Evolutionary conservation across 2,113 vertebrate species (phyloP).

Genomic region (Erythrocebus patas): DNA sequence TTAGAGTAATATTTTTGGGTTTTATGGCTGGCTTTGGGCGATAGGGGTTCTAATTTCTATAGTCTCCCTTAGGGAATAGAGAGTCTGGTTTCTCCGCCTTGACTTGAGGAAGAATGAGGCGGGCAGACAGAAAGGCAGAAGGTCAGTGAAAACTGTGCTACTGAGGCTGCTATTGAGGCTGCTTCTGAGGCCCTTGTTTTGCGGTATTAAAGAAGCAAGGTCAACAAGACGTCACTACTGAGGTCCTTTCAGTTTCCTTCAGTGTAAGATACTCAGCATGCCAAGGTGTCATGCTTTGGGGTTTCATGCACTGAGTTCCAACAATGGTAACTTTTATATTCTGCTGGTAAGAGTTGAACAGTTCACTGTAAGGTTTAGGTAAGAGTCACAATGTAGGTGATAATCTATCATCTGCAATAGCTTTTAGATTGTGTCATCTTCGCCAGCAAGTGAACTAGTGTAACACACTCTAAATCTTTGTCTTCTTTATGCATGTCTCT

Average conservation of each 20-base stretch:
- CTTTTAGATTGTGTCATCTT: background rate
- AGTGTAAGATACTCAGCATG: background rate
- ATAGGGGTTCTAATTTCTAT: background rate
- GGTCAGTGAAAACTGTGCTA: background rate
- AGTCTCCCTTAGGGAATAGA: background rate
- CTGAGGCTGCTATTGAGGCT: background rate
- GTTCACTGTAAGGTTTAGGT: background rate
- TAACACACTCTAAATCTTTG: background rate
- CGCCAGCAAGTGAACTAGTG: background rate
- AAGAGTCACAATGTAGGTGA: background rate
- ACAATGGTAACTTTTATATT: background rate
- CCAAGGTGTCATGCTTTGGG: background rate
- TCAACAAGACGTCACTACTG: background rate
- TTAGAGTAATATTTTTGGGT: background rate
- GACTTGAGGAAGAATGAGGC: background rate
- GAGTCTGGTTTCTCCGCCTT: background rate
- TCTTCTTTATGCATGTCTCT: background rate
- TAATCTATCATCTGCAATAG: background rate
- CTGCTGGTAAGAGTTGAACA: background rate
- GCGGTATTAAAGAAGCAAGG: background rate
- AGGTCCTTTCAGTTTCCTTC: background rate
- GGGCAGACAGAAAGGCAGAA: background rate
- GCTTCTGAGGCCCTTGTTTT: background rate
- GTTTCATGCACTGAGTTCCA: background rate
- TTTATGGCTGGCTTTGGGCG: background rate